A percentile compares a stretch with the other conserved stretches of the same genome.
These are phyloP conservation scores for Lasioglossum pauxillum DNA, from an alignment of 2,888 invertebrate species.

Conservation along the genomic window DNA sequence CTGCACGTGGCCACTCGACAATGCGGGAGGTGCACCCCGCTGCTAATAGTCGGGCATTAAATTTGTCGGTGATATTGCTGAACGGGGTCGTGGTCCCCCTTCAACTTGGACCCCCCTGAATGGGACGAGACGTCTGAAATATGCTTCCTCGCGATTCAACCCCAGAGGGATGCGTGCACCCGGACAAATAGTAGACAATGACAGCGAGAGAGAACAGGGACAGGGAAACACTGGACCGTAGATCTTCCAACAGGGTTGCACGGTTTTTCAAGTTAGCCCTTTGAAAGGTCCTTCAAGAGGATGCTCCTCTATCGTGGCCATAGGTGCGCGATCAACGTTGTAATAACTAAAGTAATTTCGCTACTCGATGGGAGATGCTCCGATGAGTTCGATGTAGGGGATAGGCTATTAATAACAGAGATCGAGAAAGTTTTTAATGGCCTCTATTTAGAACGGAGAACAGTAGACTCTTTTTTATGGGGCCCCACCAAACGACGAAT, in stretches of 20 bases:
- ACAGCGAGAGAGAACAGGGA: neutral
- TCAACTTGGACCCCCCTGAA: constrained; percentile 40
- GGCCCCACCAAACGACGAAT: neutral
- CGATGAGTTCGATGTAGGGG: constrained; percentile 3
- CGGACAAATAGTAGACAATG: constrained; percentile 37
- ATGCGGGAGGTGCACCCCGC: constrained; percentile 74
- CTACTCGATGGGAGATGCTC: neutral
- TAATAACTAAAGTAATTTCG: constrained; percentile 19
- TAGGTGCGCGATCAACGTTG: constrained; percentile 17
- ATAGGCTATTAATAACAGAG: neutral
- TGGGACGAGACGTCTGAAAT: constrained; percentile 65
- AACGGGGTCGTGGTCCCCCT: constrained; percentile 68
- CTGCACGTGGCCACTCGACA: constrained; percentile 82
- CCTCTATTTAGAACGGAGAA: neutral
- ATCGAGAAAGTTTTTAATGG: neutral
- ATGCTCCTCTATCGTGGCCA: constrained; percentile 3
- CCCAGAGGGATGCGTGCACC: constrained; percentile 38
- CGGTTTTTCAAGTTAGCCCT: constrained; percentile 22
- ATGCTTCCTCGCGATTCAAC: constrained; percentile 58
- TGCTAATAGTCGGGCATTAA: constrained; percentile 83
- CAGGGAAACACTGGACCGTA: constrained; percentile 14
- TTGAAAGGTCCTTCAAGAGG: constrained; percentile 15
- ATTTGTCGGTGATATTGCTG: constrained; percentile 83
- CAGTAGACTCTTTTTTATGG: neutral
- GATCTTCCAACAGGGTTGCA: constrained; percentile 10